Evolutionary conservation across 2,888 invertebrate genomes (phyloP).

Genomic region (Phrixothrix hirtus): DNA sequence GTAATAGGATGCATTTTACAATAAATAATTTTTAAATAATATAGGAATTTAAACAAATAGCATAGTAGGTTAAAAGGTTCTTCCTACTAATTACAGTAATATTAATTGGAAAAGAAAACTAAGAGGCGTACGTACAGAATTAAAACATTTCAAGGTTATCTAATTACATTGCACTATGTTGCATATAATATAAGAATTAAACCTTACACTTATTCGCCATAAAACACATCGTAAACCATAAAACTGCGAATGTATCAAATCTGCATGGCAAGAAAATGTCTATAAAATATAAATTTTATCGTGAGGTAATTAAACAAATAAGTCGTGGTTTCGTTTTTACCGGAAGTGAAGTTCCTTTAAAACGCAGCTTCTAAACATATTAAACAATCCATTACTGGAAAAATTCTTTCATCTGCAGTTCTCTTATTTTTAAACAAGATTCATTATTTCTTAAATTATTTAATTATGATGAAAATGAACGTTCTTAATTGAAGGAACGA

Average conservation of each 20-base stretch:
- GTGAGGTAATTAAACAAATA: not conserved
- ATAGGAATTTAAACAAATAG: conserved; percentile 6
- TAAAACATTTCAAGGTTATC: conserved; percentile 25
- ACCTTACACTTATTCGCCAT: not conserved
- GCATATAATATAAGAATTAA: not conserved
- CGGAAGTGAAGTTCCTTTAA: too few species aligned
- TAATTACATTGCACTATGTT: conserved; percentile 18
- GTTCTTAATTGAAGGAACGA: too few species aligned
- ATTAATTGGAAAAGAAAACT: conserved; percentile 21
- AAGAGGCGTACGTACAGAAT: conserved; percentile 22
- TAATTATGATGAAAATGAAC: too few species aligned
- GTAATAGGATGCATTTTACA: conserved; percentile 1
- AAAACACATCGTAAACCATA: not conserved
- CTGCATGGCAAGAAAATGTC: too few species aligned
- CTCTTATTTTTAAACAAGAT: too few species aligned
- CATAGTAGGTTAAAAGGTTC: conserved; percentile 10
- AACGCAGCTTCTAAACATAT: too few species aligned
- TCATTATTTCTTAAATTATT: too few species aligned
- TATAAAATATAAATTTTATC: too few species aligned
- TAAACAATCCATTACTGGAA: too few species aligned
- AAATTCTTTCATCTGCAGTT: too few species aligned
- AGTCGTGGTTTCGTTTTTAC: too few species aligned
- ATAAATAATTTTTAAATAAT: conserved; percentile 5
- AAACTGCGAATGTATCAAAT: too few species aligned
- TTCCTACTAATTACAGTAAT: conserved; percentile 19